Conservation (phyloP, 2,797 vertebrate species). For the Acanthis flammea region DNA sequence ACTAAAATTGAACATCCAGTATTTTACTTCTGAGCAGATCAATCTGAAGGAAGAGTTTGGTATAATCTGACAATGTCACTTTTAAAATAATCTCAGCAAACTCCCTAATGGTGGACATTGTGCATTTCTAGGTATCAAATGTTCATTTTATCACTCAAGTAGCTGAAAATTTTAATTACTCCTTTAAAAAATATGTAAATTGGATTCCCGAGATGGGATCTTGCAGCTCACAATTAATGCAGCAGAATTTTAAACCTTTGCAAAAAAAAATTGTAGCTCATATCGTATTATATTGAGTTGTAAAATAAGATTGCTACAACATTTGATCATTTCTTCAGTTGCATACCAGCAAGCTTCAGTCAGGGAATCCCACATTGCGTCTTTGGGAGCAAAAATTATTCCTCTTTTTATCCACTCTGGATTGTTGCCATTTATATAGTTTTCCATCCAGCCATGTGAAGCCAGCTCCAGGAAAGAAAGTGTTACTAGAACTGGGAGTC, state of each 20-base stretch:
- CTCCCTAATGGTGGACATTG: fast-evolving
- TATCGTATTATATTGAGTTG: fast-evolving
- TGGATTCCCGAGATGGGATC: neutral
- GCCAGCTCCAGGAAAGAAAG: neutral
- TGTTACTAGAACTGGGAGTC: fast-evolving
- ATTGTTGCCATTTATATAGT: neutral
- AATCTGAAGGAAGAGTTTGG: neutral
- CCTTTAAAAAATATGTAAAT: neutral
- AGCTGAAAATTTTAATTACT: neutral
- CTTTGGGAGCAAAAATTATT: neutral
- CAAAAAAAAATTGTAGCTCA: neutral
- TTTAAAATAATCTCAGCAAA: neutral
- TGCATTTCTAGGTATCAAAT: neutral
- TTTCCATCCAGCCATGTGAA: neutral
- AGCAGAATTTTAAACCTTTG: neutral
- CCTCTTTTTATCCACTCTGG: neutral
- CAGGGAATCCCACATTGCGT: neutral
- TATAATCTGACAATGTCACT: neutral
- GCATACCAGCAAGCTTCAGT: neutral
- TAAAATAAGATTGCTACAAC: neutral
- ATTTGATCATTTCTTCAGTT: neutral
- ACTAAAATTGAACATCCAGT: fast-evolving
- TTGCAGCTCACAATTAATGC: neutral
- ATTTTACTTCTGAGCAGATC: neutral
- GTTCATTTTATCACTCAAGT: neutral